Base-by-base conservation (phyloP, 2,113 vertebrate genomes). In the Otolemur garnettii region DNA sequence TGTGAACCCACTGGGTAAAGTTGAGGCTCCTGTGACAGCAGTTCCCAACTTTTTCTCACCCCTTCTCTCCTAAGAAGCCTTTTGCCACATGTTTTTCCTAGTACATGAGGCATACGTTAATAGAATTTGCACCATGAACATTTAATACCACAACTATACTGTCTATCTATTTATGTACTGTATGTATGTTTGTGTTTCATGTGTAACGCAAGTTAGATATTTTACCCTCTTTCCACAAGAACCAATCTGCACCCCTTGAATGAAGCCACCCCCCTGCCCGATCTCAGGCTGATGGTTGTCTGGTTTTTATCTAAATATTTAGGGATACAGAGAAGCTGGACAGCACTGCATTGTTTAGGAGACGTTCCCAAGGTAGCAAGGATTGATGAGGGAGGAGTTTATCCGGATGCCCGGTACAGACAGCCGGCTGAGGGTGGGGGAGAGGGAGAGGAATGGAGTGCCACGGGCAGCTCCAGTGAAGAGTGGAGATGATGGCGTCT, bases 281-380 rank as follows among this genome's bases (percentile, higher is more conserved):
- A 90, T 88, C 26, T 59, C 81, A 57, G 33, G 77, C 2, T 72
- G 66, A 55, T 72, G 60, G 33, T 60, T 66, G 59, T 30, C 38
- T 19, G 53, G 33, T 66, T 88, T 95, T 78, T 86, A 79, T 91
- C 78, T 91, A 74, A 90, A 86, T 57, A 33, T 35, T 7, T 62
- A 75, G 30, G 22, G 33, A 38, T 19, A 45, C 9, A 68, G 53
- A 42, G 66, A 42, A 35, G 42, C 55, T 82, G 59, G 28, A 38
- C 7, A 81, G 55, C 55, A 38, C 24, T 15, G 14, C 13, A 30
- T 15, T 79, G 26, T 59, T 90, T 85, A 24, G 50, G n/a, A 74
- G 72, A 53, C 18, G 68, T 53, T 50, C 45, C 50, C 89, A 69
- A 0, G 1, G 17, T 72, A 62, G 88, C 28, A 93, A 79, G 57